Percentiles rank a stretch among this genome's conserved stretches.
Conservation (phyloP, 2,888 invertebrate species). For the Oeneis ivallda region DNA sequence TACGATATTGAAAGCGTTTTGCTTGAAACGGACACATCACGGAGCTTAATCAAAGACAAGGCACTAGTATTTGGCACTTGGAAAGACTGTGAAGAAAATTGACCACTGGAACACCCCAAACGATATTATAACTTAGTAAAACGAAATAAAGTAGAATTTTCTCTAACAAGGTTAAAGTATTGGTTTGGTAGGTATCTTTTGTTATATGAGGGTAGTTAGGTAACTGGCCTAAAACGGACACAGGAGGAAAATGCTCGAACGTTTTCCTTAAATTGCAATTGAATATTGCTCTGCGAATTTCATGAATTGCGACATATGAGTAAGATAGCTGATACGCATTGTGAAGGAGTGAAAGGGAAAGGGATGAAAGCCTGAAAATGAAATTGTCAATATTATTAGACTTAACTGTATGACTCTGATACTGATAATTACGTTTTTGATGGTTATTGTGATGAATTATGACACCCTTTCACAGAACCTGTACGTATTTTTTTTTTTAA, state of each 20-base stretch:
- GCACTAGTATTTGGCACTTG: conserved; percentile 29
- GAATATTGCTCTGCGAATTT: conserved; percentile 27
- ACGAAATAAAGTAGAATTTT: neutral
- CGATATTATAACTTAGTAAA: neutral
- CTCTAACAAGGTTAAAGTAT: conserved; percentile 1
- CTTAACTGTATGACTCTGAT: no score
- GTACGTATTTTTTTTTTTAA: no score
- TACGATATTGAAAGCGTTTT: conserved; percentile 29
- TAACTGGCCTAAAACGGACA: conserved; percentile 37
- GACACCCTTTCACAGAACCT: no score
- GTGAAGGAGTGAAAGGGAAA: neutral
- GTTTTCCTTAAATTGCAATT: conserved; percentile 27
- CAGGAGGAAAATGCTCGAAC: conserved; percentile 23
- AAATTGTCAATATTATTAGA: neutral
- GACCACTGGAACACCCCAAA: conserved; percentile 1
- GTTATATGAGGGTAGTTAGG: conserved; percentile 32
- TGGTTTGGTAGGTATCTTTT: conserved; percentile 22
- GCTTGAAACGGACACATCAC: conserved; percentile 33
- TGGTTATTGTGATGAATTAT: no score
- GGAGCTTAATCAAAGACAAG: conserved; percentile 37
- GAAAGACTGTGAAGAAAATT: conserved; percentile 31
- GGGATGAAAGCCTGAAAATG: neutral
- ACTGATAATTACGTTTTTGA: no score
- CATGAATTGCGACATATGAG: conserved; percentile 1
- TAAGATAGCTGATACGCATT: neutral